Percentiles rank a stretch among this genome's conserved stretches.
These are phyloP conservation scores for Patella caerulea DNA, from an alignment of 2,888 invertebrate genomes.

Conservation along the genomic window DNA sequence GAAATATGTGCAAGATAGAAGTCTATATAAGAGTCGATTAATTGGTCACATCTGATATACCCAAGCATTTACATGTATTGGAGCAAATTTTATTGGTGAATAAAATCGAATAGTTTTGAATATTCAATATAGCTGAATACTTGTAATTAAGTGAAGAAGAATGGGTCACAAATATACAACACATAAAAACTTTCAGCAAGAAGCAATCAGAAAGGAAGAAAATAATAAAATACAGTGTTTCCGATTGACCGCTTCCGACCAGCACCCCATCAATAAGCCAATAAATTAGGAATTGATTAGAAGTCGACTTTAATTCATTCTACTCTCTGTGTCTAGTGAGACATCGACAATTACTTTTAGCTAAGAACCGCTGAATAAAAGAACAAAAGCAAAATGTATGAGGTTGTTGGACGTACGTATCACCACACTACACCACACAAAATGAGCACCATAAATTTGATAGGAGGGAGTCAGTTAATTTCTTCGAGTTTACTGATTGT, in stretches of 20 bases:
- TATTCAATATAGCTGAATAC: no score
- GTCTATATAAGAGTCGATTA: no score
- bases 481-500: background rate
- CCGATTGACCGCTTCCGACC: conserved; percentile 5
- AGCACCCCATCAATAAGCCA: background rate
- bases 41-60: no score
- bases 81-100: no score
- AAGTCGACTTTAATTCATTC: conserved; percentile 6
- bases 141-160: no score
- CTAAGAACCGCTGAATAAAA: background rate
- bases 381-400: background rate
- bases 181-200: no score
- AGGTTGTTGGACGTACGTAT: background rate
- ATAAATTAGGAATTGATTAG: conserved; percentile 9
- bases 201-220: background rate
- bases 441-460: conserved; percentile 5
- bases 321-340: conserved; percentile 2
- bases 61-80: no score
- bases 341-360: conserved; percentile 2
- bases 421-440: background rate
- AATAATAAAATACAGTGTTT: conserved; percentile 1
- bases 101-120: no score
- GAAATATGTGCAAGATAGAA: no score
- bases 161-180: no score
- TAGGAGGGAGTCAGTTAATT: conserved; percentile 8